Evolutionary conservation across 2,888 invertebrate genomes (phyloP), one percentile per base, ranked within the genome.

Genomic region (Plebejus anna): DNA sequence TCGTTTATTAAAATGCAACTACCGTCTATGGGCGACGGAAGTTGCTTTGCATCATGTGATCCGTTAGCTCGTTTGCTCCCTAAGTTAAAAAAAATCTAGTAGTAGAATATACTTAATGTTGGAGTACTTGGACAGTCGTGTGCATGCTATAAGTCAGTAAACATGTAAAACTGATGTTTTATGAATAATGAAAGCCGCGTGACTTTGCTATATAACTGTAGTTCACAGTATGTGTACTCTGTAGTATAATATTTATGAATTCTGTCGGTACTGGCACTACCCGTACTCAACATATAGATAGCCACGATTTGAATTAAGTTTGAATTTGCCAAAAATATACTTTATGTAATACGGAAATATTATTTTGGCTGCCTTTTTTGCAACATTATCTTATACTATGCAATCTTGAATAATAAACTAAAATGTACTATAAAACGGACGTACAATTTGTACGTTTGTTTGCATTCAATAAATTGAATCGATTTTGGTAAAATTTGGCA

Each of bases 161-260:
- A 61, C 61, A 32, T 32, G 66, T 32, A 32, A 7, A 32, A 66
- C 13, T 32, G 66, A 32, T 36, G 66, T 66, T 66, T 9, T 32
- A 32, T 66, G 66, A 66, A 66, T 66, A 66, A 36, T 66, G 32
- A 32, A 66, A 16, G 32, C 32, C 66, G 32, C 66, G 32, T 66
- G 66, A 66, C 66, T 66, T 36, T 16, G 66, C 32, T 28, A 66
- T 32, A 66, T 36, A 66, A 66, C 32, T 32, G 36, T 66, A 13
- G 32, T 66, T 66, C 11, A 61, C 13, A 3, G 61, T 9, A 9
- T 28, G 9, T 61, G 28, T 28, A 61, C 13, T 7, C 7, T 28
- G 61, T 32, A 32, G 4, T 11, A 13, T 66, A 32, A 28, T 4
- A 36, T 32, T 36, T 36, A 66, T 66, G 32, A 11, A 61, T 61